phyloP scores from a whole-genome alignment of 2,888 invertebrate genomes.

The Criorhina ranunculi region DNA sequence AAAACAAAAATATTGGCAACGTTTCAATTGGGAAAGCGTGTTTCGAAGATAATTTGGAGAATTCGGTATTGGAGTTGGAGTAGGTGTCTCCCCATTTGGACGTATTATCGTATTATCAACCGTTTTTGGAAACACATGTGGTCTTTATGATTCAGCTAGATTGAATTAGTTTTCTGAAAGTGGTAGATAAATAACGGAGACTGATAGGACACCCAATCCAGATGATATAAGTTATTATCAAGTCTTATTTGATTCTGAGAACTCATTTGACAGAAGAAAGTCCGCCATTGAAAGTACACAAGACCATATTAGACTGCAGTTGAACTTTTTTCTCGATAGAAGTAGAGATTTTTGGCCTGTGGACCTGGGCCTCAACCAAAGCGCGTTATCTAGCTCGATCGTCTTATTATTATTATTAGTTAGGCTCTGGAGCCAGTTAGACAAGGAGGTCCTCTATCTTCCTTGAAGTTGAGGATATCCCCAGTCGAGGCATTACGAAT shows the following conservation, averaged over 20 bases:
- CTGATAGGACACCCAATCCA: neutral
- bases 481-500: no score
- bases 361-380: no score
- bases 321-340: no score
- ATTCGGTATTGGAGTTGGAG: neutral
- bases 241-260: neutral
- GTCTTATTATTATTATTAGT: no score
- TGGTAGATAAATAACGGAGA: neutral
- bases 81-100: neutral
- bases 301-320: no score
- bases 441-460: no score
- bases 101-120: constrained; percentile 22
- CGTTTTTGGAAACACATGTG: constrained; percentile 32
- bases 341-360: no score
- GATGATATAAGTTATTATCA: constrained; percentile 1
- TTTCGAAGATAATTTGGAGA: neutral
- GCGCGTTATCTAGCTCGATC: no score
- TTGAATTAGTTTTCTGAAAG: constrained; percentile 11
- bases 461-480: no score
- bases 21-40: constrained; percentile 27
- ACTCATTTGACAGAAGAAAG: neutral
- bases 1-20: constrained; percentile 29
- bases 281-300: neutral
- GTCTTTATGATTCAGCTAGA: constrained; percentile 1
- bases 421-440: no score